Evolutionary conservation across 2,113 vertebrate genomes (phyloP).

Genomic region (Xenopus tropicalis): DNA sequence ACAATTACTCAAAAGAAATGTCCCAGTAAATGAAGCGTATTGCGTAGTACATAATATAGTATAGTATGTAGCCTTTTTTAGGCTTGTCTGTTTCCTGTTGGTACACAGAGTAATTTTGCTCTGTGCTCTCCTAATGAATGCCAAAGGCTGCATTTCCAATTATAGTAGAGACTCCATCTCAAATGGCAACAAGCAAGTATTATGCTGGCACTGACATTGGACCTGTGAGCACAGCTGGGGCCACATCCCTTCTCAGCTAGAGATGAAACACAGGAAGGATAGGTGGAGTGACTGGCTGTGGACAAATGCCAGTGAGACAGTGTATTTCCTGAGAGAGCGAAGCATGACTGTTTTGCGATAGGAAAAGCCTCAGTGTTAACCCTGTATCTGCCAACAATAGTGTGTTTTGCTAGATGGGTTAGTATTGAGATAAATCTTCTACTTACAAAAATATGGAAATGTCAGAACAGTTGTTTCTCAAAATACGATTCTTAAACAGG

Average conservation of each 20-base stretch:
- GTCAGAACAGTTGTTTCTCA: too few species aligned
- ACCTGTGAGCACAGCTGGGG: constrained; percentile 35
- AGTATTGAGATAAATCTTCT: too few species aligned
- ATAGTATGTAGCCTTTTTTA: not conserved
- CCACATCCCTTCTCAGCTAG: constrained; percentile 42
- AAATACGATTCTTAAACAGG: too few species aligned
- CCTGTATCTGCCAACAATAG: constrained; percentile 3
- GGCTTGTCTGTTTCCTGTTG: not conserved
- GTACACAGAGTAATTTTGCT: too few species aligned
- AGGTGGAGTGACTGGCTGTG: constrained; percentile 37
- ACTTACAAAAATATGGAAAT: too few species aligned
- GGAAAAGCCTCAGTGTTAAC: constrained; percentile 13
- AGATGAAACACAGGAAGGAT: constrained; percentile 46
- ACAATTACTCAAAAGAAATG: too few species aligned
- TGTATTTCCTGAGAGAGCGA: constrained; percentile 37
- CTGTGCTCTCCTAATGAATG: not conserved
- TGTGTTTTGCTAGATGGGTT: not conserved
- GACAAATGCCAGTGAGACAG: constrained; percentile 31
- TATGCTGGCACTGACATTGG: constrained; percentile 19
- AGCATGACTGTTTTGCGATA: constrained; percentile 11
- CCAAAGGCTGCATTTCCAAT: constrained; percentile 3
- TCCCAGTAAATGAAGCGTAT: too few species aligned
- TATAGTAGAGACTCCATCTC: not conserved
- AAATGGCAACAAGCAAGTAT: constrained; percentile 12
- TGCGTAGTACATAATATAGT: too few species aligned